Conservation (phyloP, 2,888 invertebrate genomes). For the Capitulum mitella region DNA sequence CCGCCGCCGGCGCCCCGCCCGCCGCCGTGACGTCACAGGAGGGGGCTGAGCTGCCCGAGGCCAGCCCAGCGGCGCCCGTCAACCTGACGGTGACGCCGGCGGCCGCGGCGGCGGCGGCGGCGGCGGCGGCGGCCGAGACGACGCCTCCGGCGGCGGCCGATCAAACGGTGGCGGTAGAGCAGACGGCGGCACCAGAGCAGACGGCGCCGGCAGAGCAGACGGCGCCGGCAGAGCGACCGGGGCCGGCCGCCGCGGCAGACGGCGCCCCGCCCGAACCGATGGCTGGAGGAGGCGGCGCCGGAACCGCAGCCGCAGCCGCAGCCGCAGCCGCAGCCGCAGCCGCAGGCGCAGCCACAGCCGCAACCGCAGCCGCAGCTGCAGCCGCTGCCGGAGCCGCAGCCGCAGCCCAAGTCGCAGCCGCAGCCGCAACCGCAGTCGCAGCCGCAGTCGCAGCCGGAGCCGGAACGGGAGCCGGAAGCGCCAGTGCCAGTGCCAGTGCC, state of each 20-base stretch:
- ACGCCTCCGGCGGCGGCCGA: not conserved
- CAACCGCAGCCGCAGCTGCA: no score
- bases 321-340: no score
- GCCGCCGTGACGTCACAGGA: not conserved
- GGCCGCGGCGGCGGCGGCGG: not conserved
- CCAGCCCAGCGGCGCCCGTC: not conserved
- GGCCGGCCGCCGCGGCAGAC: no score
- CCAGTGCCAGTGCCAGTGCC: not conserved
- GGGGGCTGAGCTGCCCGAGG: not conserved
- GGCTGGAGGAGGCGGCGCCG: no score
- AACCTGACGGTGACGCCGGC: not conserved
- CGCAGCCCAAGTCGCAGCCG: no score
- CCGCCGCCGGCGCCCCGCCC: not conserved
- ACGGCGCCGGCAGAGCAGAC: not conserved
- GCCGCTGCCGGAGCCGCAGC: no score
- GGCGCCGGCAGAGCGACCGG: no score
- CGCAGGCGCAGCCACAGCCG: no score
- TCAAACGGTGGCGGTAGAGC: not conserved
- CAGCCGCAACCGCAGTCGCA: no score
- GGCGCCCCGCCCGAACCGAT: no score
- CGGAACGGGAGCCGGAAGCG: not conserved
- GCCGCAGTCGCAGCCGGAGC: no score
- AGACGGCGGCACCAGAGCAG: not conserved
- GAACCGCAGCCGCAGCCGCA: no score
- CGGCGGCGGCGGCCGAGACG: not conserved